Percentiles rank a stretch among this genome's conserved stretches.
Evolutionary conservation across 2,797 vertebrate genomes (phyloP).

Genomic region (Sternarchorhynchus goeldii): DNA sequence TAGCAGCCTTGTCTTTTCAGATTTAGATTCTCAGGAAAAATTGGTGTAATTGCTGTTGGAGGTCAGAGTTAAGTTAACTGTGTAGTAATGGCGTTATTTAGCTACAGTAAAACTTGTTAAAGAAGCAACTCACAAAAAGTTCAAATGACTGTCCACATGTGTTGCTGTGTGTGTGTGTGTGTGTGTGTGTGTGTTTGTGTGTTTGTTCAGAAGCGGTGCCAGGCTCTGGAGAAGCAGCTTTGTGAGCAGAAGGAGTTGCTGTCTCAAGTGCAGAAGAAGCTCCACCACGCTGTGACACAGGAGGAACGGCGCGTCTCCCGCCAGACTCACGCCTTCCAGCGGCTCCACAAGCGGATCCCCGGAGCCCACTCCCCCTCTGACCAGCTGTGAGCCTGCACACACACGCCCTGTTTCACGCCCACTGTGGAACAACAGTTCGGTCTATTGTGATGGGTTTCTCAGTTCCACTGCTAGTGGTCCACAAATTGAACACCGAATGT

Average conservation of each 20-base stretch:
- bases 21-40: too few species aligned
- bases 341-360: conserved; percentile 71
- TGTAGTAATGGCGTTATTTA: too few species aligned
- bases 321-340: conserved; percentile 76
- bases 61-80: too few species aligned
- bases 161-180: neutral
- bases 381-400: conserved; percentile 70
- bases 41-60: too few species aligned
- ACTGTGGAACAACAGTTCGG: too few species aligned
- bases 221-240: conserved; percentile 74
- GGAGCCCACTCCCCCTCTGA: conserved; percentile 67
- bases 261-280: conserved; percentile 75
- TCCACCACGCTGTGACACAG: conserved; percentile 71
- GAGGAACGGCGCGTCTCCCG: conserved; percentile 71
- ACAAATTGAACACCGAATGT: too few species aligned
- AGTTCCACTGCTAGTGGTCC: neutral
- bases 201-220: conserved; percentile 68
- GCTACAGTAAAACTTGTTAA: too few species aligned
- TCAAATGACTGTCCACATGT: neutral
- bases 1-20: too few species aligned
- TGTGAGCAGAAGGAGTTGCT: conserved; percentile 72
- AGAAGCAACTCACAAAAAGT: too few species aligned
- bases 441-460: neutral
- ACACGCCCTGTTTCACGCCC: neutral
- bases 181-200: neutral